Evolutionary conservation across 2,113 vertebrate genomes (phyloP).

Genomic region (Rhinoptilus africanus): DNA sequence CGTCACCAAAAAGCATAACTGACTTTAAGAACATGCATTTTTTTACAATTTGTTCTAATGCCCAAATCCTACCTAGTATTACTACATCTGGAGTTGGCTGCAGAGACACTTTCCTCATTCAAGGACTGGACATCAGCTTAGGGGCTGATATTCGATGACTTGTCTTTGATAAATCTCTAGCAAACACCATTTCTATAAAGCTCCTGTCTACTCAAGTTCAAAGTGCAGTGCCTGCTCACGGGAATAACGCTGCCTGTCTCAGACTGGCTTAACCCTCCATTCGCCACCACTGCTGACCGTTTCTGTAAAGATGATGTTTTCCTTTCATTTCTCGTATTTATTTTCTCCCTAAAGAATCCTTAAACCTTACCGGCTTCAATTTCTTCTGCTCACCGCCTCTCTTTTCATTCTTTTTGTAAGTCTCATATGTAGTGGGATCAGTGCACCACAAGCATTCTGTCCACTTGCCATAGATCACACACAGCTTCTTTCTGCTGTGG

Average conservation of each 20-base stretch:
- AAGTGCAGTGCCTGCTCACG: background rate
- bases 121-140: background rate
- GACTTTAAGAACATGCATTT: background rate
- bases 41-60: background rate
- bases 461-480: constrained; percentile 97
- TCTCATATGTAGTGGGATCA: constrained; percentile 81
- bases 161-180: background rate
- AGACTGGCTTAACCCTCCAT: background rate
- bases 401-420: constrained; percentile 84
- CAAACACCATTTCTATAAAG: background rate
- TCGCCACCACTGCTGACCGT: background rate
- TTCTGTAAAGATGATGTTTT: background rate
- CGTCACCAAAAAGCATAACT: background rate
- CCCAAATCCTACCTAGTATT: background rate
- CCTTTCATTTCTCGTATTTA: background rate
- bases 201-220: background rate
- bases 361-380: constrained; percentile 75
- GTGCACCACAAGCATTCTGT: constrained; percentile 95
- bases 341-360: background rate
- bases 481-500: constrained; percentile 90
- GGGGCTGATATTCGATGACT: background rate
- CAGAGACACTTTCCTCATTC: background rate
- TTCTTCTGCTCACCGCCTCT: constrained; percentile 80
- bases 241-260: background rate
- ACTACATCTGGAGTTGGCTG: background rate